Evolutionary conservation across 2,888 invertebrate species (phyloP).

Genomic region (Spialia ferax): DNA sequence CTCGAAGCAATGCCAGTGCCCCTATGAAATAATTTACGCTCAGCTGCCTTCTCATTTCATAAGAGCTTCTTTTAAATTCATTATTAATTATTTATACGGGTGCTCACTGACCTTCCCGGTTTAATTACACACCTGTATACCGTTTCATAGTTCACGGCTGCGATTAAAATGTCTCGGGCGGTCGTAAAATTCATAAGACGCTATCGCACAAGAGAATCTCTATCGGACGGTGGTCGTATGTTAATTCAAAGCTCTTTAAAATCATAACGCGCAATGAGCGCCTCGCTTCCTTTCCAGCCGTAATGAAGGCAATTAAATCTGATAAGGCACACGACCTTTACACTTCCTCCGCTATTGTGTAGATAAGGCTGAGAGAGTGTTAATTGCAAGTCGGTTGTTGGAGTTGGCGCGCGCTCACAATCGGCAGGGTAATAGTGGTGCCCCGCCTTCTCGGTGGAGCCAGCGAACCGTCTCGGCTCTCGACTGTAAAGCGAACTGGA

Average conservation of each 20-base stretch:
- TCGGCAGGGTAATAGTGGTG: constrained; percentile 61
- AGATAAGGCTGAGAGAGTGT: constrained; percentile 69
- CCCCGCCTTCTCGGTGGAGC: constrained; percentile 59
- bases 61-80: constrained; percentile 78
- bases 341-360: constrained; percentile 70
- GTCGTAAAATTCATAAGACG: constrained; percentile 72
- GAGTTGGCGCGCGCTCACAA: constrained; percentile 57
- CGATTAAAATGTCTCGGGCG: constrained; percentile 77
- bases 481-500: constrained; percentile 81
- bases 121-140: constrained; percentile 74
- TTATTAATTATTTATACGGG: constrained; percentile 76
- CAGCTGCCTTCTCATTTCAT: constrained; percentile 78
- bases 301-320: constrained; percentile 81
- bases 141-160: constrained; percentile 84
- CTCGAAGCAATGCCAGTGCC: constrained; percentile 75
- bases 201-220: constrained; percentile 69
- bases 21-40: constrained; percentile 83
- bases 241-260: constrained; percentile 76
- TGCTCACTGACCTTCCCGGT: constrained; percentile 84
- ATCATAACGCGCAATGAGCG: constrained; percentile 78
- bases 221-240: constrained; percentile 66
- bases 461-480: constrained; percentile 78
- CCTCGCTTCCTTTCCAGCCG: constrained; percentile 71
- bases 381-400: constrained; percentile 61
- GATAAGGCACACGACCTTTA: constrained; percentile 82